Conservation (phyloP, 2,888 invertebrate genomes). For the Epirrhoe tristata region DNA sequence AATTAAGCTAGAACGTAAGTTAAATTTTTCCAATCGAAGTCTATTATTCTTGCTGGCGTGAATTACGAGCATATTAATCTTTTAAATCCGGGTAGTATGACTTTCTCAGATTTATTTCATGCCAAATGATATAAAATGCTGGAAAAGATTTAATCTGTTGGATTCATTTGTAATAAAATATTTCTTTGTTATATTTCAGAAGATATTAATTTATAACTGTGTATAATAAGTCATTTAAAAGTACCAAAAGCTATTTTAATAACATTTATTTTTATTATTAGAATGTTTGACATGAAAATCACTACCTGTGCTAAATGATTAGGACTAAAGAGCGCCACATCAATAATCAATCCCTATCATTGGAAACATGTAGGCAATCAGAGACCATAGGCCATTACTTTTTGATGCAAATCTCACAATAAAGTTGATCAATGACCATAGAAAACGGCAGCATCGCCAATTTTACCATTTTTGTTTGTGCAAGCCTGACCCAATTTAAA, state of each 20-base stretch:
- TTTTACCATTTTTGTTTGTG: conserved; percentile 73
- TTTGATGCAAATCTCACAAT: conserved; percentile 53
- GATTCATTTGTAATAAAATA: conserved; percentile 1
- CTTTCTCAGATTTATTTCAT: conserved; percentile 17
- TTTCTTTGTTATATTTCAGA: neutral
- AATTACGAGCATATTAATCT: conserved; percentile 26
- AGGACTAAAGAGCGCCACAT: too few relatives aligned
- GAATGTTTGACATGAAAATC: too few relatives aligned
- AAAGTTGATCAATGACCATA: conserved; percentile 61
- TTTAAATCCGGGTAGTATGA: conserved; percentile 19
- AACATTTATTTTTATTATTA: too few relatives aligned
- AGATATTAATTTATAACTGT: too few relatives aligned
- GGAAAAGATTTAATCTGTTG: conserved; percentile 1
- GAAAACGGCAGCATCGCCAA: conserved; percentile 62
- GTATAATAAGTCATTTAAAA: too few relatives aligned
- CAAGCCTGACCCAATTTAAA: conserved; percentile 78
- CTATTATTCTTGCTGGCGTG: conserved; percentile 26
- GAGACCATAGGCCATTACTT: neutral
- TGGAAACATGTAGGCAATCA: neutral
- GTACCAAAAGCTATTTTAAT: too few relatives aligned
- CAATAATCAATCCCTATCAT: too few relatives aligned
- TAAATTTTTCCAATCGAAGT: conserved; percentile 23
- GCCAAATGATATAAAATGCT: conserved; percentile 14
- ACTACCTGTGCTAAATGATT: too few relatives aligned
- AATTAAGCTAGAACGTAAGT: neutral